Conservation (phyloP, 2,113 vertebrate genomes). For the Peromyscus maniculatus region DNA sequence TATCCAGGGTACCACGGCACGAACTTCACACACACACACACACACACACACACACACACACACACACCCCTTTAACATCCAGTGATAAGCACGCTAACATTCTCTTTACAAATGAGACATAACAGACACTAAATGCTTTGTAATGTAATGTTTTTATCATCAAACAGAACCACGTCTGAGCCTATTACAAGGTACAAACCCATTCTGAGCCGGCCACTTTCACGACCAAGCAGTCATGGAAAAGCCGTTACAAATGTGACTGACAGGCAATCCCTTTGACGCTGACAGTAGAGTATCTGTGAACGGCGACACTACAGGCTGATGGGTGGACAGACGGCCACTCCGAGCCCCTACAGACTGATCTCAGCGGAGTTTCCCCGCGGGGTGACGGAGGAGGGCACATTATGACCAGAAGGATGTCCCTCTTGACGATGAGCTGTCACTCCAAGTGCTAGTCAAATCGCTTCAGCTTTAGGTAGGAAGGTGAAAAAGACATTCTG, state of each 20-base stretch:
- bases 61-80: not conserved
- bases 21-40: not conserved
- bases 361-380: not conserved
- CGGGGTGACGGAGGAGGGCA: not conserved
- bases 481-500: conserved; percentile 22
- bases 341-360: not conserved
- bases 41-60: not conserved
- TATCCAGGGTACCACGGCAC: not conserved
- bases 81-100: not conserved
- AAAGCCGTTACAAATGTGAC: conserved; percentile 10
- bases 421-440: conserved; percentile 23
- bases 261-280: not conserved
- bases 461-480: not conserved
- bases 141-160: not conserved
- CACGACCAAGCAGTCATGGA: conserved; percentile 50
- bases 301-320: not conserved
- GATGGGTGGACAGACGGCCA: not conserved
- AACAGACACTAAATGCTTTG: conserved; percentile 54
- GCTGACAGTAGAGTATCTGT: not conserved
- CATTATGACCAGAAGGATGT: not conserved
- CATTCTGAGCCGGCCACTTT: conserved; percentile 65
- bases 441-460: conserved; percentile 9
- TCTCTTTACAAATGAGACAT: conserved; percentile 37
- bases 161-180: conserved; percentile 57
- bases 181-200: conserved; percentile 69